These are phyloP conservation scores for Coenonympha glycerion DNA, from an alignment of 2,888 invertebrate genomes.

Conservation along the genomic window DNA sequence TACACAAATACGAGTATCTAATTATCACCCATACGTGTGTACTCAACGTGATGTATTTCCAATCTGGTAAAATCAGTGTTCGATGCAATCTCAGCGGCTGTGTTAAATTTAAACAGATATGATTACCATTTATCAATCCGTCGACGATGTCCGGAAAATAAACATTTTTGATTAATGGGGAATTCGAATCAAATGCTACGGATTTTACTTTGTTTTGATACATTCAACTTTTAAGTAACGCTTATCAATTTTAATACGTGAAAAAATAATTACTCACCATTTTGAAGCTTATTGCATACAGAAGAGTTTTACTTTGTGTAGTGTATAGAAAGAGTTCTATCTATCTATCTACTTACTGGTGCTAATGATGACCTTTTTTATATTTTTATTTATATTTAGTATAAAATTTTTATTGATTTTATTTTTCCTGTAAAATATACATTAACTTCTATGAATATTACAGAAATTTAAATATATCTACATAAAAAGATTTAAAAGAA, in stretches of 20 bases:
- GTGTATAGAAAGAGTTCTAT: too few relatives aligned
- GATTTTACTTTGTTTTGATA: neutral
- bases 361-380: too few relatives aligned
- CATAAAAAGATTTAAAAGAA: too few relatives aligned
- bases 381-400: too few relatives aligned
- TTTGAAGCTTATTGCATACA: neutral
- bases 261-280: neutral
- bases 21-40: constrained; percentile 8
- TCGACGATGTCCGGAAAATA: constrained; percentile 1
- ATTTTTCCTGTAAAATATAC: too few relatives aligned
- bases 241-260: neutral
- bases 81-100: constrained; percentile 4
- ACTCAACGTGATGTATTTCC: neutral
- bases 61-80: constrained; percentile 6
- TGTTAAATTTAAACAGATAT: constrained; percentile 9
- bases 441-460: too few relatives aligned
- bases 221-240: neutral
- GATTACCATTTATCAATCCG: constrained; percentile 8
- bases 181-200: constrained; percentile 1
- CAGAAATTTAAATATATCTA: too few relatives aligned
- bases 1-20: too few relatives aligned
- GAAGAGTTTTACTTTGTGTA: too few relatives aligned
- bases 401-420: too few relatives aligned
- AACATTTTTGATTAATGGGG: constrained; percentile 6
- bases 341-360: too few relatives aligned